Percentiles rank a stretch among this genome's conserved stretches.
These are phyloP conservation scores for Venustaconcha ellipsiformis DNA, from an alignment of 1,140 invertebrate species.

Conservation along the genomic window DNA sequence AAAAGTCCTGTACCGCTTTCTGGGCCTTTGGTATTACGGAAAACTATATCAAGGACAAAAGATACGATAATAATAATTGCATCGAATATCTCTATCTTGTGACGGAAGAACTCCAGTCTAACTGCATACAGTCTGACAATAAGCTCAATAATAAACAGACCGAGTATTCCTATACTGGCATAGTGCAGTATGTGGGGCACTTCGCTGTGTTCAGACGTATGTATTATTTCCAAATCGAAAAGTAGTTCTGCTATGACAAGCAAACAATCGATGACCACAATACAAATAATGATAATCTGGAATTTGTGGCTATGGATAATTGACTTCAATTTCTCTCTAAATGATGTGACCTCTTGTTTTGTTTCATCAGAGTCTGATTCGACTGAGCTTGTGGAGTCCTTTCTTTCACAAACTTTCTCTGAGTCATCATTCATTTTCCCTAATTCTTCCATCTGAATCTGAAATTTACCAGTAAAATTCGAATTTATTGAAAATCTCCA, in stretches of 20 bases:
- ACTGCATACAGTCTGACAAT: constrained; percentile 60
- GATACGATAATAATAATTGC: constrained; percentile 57
- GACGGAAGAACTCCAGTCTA: constrained; percentile 62
- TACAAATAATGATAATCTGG: constrained; percentile 60
- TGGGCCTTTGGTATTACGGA: constrained; percentile 44
- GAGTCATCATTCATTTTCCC: constrained; percentile 64
- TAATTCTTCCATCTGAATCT: constrained; percentile 65
- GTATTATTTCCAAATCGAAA: constrained; percentile 57
- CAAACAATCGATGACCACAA: constrained; percentile 65
- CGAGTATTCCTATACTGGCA: constrained; percentile 60
- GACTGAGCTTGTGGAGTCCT: constrained; percentile 61
- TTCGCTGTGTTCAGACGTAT: constrained; percentile 7
- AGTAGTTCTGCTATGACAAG: constrained; percentile 65
- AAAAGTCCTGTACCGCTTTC: constrained; percentile 44
- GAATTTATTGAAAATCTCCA: no score
- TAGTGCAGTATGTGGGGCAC: constrained; percentile 59
- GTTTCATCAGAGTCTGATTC: constrained; percentile 60
- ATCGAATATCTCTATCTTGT: constrained; percentile 60
- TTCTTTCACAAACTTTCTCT: constrained; percentile 66
- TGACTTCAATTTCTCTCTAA: constrained; percentile 49
- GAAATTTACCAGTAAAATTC: not conserved
- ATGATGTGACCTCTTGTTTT: constrained; percentile 45
- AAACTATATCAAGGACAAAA: constrained; percentile 65
- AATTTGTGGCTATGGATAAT: constrained; percentile 64
- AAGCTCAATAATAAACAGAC: constrained; percentile 66